phyloP scores from a whole-genome alignment of 2,113 vertebrate genomes.

The Bubo blakistoni region DNA sequence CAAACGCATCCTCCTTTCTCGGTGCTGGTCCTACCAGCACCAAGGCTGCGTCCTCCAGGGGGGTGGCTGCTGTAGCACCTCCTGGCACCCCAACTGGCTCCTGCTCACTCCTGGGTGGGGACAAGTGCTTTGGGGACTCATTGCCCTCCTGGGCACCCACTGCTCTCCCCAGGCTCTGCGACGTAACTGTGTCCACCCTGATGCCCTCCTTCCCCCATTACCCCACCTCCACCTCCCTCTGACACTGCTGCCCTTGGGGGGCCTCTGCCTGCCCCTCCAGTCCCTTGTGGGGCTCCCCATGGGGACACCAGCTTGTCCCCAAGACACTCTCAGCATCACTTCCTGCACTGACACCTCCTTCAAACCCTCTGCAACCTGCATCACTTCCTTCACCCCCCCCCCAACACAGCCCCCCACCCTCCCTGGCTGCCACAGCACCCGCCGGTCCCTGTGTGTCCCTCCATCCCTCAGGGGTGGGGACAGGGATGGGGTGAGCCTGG shows the following conservation, averaged over 20 bases:
- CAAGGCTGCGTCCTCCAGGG: background rate
- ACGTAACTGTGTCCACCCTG: background rate
- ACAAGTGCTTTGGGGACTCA: background rate
- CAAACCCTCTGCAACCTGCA: conserved; percentile 27
- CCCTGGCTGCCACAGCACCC: background rate
- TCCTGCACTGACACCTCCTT: background rate
- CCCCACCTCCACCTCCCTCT: too few species aligned
- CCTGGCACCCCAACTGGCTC: background rate
- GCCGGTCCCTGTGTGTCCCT: fast-evolving
- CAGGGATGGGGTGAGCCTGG: background rate
- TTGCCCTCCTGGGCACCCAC: background rate
- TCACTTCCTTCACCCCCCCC: background rate
- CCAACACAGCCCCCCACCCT: background rate
- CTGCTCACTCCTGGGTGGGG: background rate
- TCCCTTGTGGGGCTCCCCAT: background rate
- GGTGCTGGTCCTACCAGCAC: background rate
- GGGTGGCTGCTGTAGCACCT: background rate
- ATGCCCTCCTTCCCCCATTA: background rate
- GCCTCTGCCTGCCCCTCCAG: background rate
- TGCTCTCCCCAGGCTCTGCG: background rate
- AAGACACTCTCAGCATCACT: background rate
- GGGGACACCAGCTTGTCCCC: fast-evolving
- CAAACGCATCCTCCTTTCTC: fast-evolving
- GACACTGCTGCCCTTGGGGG: background rate
- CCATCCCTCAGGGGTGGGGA: fast-evolving